A percentile compares a stretch with the other conserved stretches of the same genome.
phyloP scores from a whole-genome alignment of 2,113 vertebrate species.

The Gallinago jamesoni region DNA sequence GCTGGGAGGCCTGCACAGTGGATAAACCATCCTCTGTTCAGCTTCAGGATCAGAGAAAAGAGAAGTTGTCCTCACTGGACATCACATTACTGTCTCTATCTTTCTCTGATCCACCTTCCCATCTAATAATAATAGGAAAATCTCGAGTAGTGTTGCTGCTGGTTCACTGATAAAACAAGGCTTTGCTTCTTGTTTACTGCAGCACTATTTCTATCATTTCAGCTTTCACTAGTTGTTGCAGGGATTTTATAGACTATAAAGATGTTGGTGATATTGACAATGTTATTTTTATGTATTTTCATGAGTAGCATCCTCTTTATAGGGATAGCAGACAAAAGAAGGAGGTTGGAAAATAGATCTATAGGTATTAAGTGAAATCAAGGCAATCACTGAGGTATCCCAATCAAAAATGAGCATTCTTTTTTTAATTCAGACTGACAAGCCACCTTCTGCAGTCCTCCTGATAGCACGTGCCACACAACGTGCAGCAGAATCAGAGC shows the following conservation, averaged over 20 bases:
- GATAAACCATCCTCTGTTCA: background rate
- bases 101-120: background rate
- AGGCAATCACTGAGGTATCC: background rate
- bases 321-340: background rate
- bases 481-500: background rate
- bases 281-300: background rate
- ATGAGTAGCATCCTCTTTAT: background rate
- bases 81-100: background rate
- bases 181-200: background rate
- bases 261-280: background rate
- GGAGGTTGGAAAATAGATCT: background rate
- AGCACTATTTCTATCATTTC: background rate
- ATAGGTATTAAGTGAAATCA: background rate
- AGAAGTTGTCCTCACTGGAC: background rate
- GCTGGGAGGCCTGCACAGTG: background rate
- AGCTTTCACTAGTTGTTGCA: background rate
- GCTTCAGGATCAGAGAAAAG: background rate
- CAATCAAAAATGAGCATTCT: background rate
- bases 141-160: background rate
- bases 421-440: background rate
- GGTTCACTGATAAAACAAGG: background rate
- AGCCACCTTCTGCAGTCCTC: background rate
- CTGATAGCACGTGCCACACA: background rate
- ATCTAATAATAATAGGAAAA: background rate
- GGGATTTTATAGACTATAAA: background rate